These are phyloP conservation scores for Pristiophorus japonicus DNA, from an alignment of 2,113 vertebrate genomes.

Conservation along the genomic window DNA sequence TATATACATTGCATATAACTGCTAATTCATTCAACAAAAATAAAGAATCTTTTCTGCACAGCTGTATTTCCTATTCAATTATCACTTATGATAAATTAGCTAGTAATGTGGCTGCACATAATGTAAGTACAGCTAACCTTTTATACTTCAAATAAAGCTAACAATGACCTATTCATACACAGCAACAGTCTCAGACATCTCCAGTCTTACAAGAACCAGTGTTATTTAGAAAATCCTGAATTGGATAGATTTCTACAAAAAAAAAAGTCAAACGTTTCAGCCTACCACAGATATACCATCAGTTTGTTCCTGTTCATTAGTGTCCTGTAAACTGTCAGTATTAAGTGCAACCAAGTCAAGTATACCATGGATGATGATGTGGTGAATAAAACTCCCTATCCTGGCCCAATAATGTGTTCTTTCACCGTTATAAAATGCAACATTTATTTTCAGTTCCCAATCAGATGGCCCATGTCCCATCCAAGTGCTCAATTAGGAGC, in stretches of 20 bases:
- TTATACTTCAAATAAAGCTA: constrained; percentile 16
- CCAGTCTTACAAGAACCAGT: not conserved
- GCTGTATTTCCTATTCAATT: not conserved
- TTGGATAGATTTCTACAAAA: not conserved
- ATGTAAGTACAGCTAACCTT: not conserved
- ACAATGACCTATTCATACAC: not conserved
- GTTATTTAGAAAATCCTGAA: not conserved
- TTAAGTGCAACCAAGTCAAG: not conserved
- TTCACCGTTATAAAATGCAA: not conserved
- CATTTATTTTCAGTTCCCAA: not conserved
- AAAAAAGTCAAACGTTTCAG: not conserved
- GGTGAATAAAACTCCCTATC: not conserved
- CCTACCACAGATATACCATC: not conserved
- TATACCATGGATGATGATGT: not conserved
- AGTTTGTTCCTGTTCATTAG: not conserved
- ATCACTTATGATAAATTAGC: not conserved
- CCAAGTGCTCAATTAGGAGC: not conserved
- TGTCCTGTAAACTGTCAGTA: not conserved
- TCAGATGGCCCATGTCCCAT: not conserved
- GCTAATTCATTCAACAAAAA: not conserved
- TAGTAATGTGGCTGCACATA: not conserved
- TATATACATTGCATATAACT: not conserved
- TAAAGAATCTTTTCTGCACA: not conserved
- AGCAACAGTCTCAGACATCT: not conserved
- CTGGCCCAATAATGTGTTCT: not conserved